Evolutionary conservation across 2,888 invertebrate genomes (phyloP), one percentile per base, ranked within the genome.

Genomic region (Helicoverpa assulta): DNA sequence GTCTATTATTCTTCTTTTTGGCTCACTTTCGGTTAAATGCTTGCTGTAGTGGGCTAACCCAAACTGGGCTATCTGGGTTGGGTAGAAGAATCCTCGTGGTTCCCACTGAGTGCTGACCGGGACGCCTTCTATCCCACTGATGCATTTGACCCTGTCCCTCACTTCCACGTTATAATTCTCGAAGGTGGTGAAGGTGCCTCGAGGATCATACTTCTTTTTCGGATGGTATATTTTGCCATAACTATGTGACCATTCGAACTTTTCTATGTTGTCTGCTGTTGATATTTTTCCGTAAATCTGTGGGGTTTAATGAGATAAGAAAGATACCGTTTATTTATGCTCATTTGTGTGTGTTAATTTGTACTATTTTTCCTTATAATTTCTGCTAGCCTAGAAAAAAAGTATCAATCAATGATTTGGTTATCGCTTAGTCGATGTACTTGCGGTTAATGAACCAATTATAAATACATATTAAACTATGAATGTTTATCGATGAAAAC

Each of bases 41-140:
- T 99, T 99, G 92, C 99, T 99, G 92, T 99, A 99, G 94, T 99
- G 99, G 12, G 99, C 98, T 67, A 99, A 94, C 0, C 99, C 99
- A 91, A 99, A 99, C 92, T 99, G 99, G 7, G 99, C 99, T 80
- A 99, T 99, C 95, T 99, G 99, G 1, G 99, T 99, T 0, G 99
- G 99, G 94, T 99, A 99, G 92, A 98, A 99, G 92, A 99, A 99
- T 0, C 99, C 99, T 76, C 97, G 97, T 47, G 98, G 97, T 85
- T 99, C 98, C 99, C 99, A 99, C 90, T 99, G 99, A 0, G 98
- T 98, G n/a, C 99, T 99, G 64, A 99, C 97, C 0, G 99, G 99
- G 18, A 99, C 99, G 86, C 99, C 99, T 88, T 99, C 98, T 16
- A 97, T 97, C 0, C 98, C 99, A 92, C 98, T 99, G 84, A 99